Base-by-base conservation (phyloP, 2,113 vertebrate species). In the Oenanthe melanoleuca region DNA sequence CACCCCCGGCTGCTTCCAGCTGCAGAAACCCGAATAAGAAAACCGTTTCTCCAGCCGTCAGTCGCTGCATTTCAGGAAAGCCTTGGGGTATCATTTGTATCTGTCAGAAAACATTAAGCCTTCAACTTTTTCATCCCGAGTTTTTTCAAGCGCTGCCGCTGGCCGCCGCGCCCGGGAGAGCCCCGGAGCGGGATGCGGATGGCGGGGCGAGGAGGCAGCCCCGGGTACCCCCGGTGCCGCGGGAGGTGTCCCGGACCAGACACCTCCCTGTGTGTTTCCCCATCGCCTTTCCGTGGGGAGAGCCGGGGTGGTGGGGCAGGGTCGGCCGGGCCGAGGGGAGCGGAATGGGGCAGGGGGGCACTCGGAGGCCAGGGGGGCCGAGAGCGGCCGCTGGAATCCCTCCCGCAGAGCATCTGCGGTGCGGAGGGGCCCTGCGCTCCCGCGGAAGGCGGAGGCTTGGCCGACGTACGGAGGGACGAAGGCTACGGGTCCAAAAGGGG, bases 21-120 rank as follows among this genome's bases (percentile, higher is more conserved):
- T 94, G 87, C 75, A 91, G 88, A 93, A 89, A 96, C 19, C 40
- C 44, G 50, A 52, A 60, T 19, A 71, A 92, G 81, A 94, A 93
- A 92, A 90, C 29, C 57, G 14, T 93, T 86, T 74, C 90, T 90
- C 69, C 91, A 80, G 92, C 92, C 89, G 75, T 92, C 96, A 81
- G 57, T 92, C 79, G 56, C 59, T 86, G 75, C 92, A 24, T 92
- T 97, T 95, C 94, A 64, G 37, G 86, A 95, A 96, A 96, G 91
- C 95, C 92, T 96, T 95, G 88, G 95, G 96, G 95, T 96, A 94
- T 96, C 94, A 90, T 97, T 97, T 97, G 97, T 97, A 92, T 96
- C 95, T 96, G 95, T 97, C 95, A 97, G 45, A 94, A 92, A 95
- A 96, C 88, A 96, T 97, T 95, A 96, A 95, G 80, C 85, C 79